These are phyloP conservation scores for Melopsittacus undulatus DNA, from an alignment of 2,797 vertebrate species.

Conservation along the genomic window DNA sequence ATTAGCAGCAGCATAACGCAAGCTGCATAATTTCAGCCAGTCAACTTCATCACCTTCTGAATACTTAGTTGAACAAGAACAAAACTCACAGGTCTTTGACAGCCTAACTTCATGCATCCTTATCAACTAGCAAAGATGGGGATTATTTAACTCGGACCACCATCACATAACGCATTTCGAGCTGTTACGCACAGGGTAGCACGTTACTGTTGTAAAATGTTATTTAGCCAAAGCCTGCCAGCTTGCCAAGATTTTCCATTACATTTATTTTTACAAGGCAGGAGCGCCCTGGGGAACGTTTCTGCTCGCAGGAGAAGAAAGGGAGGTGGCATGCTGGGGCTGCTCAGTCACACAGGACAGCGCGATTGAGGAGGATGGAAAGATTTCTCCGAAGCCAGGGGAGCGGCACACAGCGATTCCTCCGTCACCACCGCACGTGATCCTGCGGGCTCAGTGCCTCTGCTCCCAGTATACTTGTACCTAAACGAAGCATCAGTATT, in stretches of 20 bases:
- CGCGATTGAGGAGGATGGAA: neutral
- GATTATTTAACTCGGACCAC: neutral
- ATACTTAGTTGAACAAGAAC: neutral
- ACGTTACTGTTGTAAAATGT: neutral
- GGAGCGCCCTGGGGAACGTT: neutral
- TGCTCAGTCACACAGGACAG: neutral
- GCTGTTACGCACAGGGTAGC: neutral
- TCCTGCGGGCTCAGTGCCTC: accelerated
- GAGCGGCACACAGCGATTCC: neutral
- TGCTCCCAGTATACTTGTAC: neutral
- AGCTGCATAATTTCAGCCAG: neutral
- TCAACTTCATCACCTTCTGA: neutral
- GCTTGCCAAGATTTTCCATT: neutral
- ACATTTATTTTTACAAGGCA: neutral
- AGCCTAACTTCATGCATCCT: neutral
- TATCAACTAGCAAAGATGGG: neutral
- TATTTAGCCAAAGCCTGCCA: neutral
- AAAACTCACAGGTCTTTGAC: neutral
- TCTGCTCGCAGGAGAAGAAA: neutral
- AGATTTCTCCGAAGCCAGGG: neutral
- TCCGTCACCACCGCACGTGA: accelerated
- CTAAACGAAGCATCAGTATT: neutral
- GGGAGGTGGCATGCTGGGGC: neutral
- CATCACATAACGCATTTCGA: neutral
- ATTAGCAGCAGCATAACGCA: neutral